Evolutionary conservation across 2,888 invertebrate species (phyloP), one percentile per base, ranked within the genome.

Genomic region (Helleia helle): DNA sequence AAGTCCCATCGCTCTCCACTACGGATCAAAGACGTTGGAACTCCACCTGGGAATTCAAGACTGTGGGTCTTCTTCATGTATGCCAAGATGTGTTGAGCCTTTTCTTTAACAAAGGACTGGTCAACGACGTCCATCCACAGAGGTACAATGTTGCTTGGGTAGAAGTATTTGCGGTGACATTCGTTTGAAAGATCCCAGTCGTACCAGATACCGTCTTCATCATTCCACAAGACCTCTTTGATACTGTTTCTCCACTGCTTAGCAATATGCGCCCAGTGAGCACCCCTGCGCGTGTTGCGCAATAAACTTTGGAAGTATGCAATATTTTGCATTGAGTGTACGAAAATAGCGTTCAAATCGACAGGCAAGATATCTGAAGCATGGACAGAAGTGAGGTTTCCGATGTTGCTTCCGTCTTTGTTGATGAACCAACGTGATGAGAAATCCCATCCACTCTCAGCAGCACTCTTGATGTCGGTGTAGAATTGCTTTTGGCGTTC

Each of bases 371-470:
- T 88, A 40, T 87, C 70, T 29, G 81, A 85, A 0, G 91, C 90
- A 45, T 89, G 87, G 14, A 93, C 88, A 46, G 89, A 83, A 3
- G 87, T 77, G 42, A 95, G 65, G 51, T 88, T 77, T 43, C 87
- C 88, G 47, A 76, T 74, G 50, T 89, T 88, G 25, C 87, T 84
- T 11, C 89, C 89, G 7, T 86, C 71, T 0, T 51, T 15, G 28
- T 68, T 69, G 41, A 89, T 83, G 56, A 93, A 89, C 95, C 95
- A 95, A 13, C 95, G 87, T 1, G 90, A 87, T 2, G 93, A 93
- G 68, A 94, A 95, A 61, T 95, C 95, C 94, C 93, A 94, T 0
- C 96, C 96, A 34, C 92, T 92, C 69, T 95, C 95, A 2, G 94
- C 94, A 0, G 90, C 93, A 22, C 93, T 90, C 58, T 92, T 92